These are phyloP conservation scores for Leptinotarsa defecta DNA, from an alignment of 1,140 invertebrate species.

Conservation along the genomic window DNA sequence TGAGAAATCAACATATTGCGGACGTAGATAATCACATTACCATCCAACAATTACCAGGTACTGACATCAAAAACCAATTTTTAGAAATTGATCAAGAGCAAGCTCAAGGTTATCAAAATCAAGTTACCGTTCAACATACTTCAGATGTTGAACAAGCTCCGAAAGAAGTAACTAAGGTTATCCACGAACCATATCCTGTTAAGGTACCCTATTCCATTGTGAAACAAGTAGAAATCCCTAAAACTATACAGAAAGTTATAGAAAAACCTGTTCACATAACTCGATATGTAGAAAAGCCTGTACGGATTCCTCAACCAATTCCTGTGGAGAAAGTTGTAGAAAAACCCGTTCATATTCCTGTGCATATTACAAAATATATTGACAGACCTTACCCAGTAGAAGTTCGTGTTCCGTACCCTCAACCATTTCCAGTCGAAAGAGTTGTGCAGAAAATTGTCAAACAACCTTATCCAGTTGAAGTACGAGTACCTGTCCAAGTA, in stretches of 20 bases:
- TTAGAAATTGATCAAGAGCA: conserved; percentile 46
- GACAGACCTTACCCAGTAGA: conserved; percentile 64
- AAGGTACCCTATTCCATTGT: conserved; percentile 56
- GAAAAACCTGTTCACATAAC: conserved; percentile 57
- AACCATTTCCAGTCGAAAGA: conserved; percentile 62
- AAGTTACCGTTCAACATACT: conserved; percentile 54
- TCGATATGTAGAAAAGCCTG: conserved; percentile 62
- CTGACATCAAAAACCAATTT: conserved; percentile 29
- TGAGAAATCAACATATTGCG: conserved; percentile 12
- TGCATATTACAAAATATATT: conserved; percentile 61
- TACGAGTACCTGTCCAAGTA: conserved; percentile 55
- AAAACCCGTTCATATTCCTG: conserved; percentile 56
- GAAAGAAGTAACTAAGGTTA: conserved; percentile 59
- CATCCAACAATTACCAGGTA: conserved; percentile 32
- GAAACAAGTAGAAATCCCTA: conserved; percentile 43
- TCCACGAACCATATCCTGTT: conserved; percentile 60
- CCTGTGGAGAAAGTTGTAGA: conserved; percentile 64
- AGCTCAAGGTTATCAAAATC: conserved; percentile 54
- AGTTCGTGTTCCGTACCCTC: conserved; percentile 59
- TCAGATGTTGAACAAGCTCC: conserved; percentile 56
- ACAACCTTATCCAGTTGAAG: conserved; percentile 54
- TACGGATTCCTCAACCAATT: conserved; percentile 46
- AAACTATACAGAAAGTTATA: conserved; percentile 52
- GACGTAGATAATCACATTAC: conserved; percentile 18
- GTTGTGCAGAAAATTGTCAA: conserved; percentile 60